Base-by-base conservation (phyloP, 2,113 vertebrate species). In the Phyllopteryx taeniolatus region DNA sequence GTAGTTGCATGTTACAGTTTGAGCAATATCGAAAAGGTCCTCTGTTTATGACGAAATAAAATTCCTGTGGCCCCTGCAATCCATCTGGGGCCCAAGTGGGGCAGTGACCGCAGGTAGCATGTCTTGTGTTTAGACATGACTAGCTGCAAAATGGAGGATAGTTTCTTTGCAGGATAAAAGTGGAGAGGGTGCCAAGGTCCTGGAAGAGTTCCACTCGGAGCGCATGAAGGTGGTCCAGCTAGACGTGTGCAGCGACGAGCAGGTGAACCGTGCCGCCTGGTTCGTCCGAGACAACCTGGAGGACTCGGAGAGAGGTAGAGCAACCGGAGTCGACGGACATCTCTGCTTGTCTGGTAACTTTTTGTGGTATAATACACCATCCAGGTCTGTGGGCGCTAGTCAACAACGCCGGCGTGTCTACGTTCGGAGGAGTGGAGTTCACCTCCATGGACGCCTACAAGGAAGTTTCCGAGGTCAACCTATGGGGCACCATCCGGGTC, bases 331-430 rank as follows among this genome's bases (percentile, higher is more conserved):
- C 13, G 7, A 10, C 27, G 4, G 33, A 11, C 33, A 49, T 31
- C n/a, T 47, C 27, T 19, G 31, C 13, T 46, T 7, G 13, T 49
- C 22, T 13, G 13, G 11, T 54, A 22, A 59, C 17, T 46, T 7
- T 53, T 5, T 8, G 12, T 22, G 9, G 71, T 2, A n/a, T 72
- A 20, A 54, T 17, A 5, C 11, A 70, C 22, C 67, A 3, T 1
- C 60, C 86, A 96, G 96, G 94, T 89, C 89, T 96, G 69, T 97
- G 95, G 95, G 95, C 93, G 6, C 81, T 96, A 67, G 94, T 97
- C 82, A 97, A 96, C 84, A 96, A 95, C 0, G 94, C 95, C 1
- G 94, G 94, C 0, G 20, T 94, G 44, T 93, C 94, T 0, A 89
- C 91, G 0, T 96, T 96, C 0, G 94, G 95, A 66, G 95, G 96